Evolutionary conservation across 92 coral and sea anemone species (phyloP).

Genomic region (Zoanthus sociatus): DNA sequence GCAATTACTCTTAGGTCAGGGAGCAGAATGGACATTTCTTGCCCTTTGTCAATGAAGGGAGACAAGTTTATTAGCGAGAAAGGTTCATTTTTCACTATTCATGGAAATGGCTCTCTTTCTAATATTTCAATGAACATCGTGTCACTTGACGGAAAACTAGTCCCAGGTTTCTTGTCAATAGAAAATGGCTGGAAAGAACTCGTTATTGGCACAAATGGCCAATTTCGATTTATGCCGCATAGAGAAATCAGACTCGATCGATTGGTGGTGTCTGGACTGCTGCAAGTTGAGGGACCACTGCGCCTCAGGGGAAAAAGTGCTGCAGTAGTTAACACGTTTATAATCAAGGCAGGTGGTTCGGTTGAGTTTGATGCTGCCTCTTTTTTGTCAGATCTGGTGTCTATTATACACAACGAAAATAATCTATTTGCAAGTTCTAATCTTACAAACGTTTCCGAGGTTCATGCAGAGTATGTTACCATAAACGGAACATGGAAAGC

Average conservation of each 20-base stretch:
- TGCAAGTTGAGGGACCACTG: conserved; percentile 53
- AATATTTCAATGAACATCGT: conserved; percentile 37
- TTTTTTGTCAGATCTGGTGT: conserved; percentile 10
- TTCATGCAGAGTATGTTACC: conserved; percentile 53
- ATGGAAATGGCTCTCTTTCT: conserved; percentile 19
- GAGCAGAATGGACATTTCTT: conserved; percentile 18
- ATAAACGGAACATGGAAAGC: conserved; percentile 57
- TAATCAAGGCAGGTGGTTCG: conserved; percentile 47
- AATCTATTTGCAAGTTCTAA: conserved; percentile 26
- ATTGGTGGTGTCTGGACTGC: conserved; percentile 60
- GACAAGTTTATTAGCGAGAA: conserved; percentile 36
- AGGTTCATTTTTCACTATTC: conserved; percentile 46
- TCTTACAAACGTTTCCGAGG: conserved; percentile 47
- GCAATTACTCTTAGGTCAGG: conserved; percentile 3
- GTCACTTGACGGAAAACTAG: conserved; percentile 45
- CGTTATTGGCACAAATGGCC: conserved; percentile 49
- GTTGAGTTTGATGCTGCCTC: conserved; percentile 37
- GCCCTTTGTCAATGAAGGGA: conserved; percentile 52
- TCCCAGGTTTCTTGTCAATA: conserved; percentile 33
- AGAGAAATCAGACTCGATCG: conserved; percentile 57
- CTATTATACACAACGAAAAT: conserved; percentile 8
- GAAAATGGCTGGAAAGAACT: conserved; percentile 54
- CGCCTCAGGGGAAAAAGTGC: conserved; percentile 60
- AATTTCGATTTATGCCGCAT: conserved; percentile 45
- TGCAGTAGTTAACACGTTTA: conserved; percentile 31